Conservation (phyloP, 2,797 vertebrate species). For the Amazona finschi region DNA sequence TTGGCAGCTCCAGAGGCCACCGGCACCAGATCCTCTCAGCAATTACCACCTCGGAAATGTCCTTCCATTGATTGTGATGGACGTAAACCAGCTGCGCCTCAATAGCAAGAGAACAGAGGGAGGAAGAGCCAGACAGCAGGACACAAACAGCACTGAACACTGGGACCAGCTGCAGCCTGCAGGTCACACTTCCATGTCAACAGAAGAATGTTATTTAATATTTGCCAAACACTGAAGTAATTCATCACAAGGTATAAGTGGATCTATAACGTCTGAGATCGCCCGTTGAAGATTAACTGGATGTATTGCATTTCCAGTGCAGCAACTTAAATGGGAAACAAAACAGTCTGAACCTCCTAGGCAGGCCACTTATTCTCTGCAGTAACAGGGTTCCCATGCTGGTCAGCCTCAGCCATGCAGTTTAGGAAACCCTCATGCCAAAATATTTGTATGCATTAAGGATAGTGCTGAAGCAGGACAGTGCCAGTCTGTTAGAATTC, state of each 20-base stretch:
- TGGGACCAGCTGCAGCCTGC: conserved; percentile 74
- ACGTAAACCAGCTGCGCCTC: conserved; percentile 73
- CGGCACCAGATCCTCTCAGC: conserved; percentile 65
- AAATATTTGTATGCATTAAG: conserved; percentile 6
- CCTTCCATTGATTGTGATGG: conserved; percentile 68
- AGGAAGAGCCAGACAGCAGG: conserved; percentile 52
- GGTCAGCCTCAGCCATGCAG: conserved; percentile 3
- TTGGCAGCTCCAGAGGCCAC: conserved; percentile 73
- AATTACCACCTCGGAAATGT: conserved; percentile 74
- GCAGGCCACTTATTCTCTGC: conserved; percentile 14
- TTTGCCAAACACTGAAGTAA: conserved; percentile 75
- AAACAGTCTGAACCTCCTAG: background rate
- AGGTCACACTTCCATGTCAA: conserved; percentile 66
- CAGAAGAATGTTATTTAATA: conserved; percentile 53
- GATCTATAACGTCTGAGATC: conserved; percentile 72
- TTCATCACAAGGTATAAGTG: conserved; percentile 74
- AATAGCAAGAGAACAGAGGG: conserved; percentile 9
- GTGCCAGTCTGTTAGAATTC: background rate
- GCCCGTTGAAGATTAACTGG: conserved; percentile 70
- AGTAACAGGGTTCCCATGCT: conserved; percentile 48
- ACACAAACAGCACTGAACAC: conserved; percentile 56
- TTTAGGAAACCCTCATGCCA: conserved; percentile 21
- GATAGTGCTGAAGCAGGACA: background rate
- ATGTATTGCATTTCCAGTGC: conserved; percentile 59
- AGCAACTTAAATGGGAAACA: conserved; percentile 26